Evolutionary conservation across 2,888 invertebrate genomes (phyloP).

Genomic region (Elegia similella): DNA sequence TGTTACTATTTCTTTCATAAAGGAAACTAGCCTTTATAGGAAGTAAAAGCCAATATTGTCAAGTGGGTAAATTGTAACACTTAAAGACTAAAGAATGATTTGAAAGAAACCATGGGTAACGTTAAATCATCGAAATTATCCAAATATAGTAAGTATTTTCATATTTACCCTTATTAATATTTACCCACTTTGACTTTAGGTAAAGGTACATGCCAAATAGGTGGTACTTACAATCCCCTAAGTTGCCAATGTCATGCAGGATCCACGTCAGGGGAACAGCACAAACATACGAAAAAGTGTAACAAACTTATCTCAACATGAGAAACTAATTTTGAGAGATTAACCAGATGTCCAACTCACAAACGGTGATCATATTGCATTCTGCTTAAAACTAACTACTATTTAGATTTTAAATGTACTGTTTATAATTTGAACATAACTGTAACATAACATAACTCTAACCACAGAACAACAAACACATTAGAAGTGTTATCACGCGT

Average conservation of each 20-base stretch:
- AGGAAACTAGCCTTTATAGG: background rate
- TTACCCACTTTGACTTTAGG: background rate
- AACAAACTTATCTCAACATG: conserved; percentile 35
- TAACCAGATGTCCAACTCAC: background rate
- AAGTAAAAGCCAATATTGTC: background rate
- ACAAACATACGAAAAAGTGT: conserved; percentile 63
- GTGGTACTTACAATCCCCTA: conserved; percentile 78
- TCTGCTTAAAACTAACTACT: conserved; percentile 1
- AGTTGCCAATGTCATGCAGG: conserved; percentile 74
- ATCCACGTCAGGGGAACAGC: conserved; percentile 64
- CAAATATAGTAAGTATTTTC: no score
- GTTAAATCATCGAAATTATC: no score
- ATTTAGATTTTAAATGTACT: background rate
- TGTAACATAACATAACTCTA: no score
- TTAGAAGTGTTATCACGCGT: no score
- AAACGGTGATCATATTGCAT: background rate
- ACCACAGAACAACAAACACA: no score
- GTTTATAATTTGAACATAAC: background rate
- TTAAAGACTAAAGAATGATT: no score
- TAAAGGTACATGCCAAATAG: conserved; percentile 41
- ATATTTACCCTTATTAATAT: no score
- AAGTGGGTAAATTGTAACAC: no score
- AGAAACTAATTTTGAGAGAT: background rate
- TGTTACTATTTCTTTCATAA: background rate
- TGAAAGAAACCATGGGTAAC: no score